Conservation (phyloP, 2,113 vertebrate species). For the Toxotes chatareus region DNA sequence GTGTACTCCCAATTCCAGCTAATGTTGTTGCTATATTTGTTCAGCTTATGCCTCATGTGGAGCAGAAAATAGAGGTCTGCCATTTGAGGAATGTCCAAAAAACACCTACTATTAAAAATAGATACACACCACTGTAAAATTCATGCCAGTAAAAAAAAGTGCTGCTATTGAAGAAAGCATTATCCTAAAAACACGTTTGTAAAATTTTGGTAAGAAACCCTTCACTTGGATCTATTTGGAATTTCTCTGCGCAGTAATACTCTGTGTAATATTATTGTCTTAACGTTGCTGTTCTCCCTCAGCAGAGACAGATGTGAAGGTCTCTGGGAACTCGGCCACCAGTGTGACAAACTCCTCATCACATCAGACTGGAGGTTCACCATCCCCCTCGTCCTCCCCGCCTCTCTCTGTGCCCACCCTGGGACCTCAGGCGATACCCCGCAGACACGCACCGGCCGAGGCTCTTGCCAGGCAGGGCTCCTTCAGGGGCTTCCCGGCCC, state of each 20-base stretch:
- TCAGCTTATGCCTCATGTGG: background rate
- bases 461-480: slow-evolving; percentile 96
- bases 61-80: background rate
- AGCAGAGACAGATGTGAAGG: slow-evolving; percentile 88
- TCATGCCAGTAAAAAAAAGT: background rate
- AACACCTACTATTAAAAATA: background rate
- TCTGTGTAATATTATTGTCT: background rate
- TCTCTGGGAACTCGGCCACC: slow-evolving; percentile 43
- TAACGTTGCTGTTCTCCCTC: slow-evolving; percentile 28
- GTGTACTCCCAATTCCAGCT: background rate
- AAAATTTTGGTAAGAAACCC: background rate
- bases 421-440: slow-evolving; percentile 90
- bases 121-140: background rate
- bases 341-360: slow-evolving; percentile 67
- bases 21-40: background rate
- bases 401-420: slow-evolving; percentile 86
- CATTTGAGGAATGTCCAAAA: background rate
- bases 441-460: slow-evolving; percentile 94
- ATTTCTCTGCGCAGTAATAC: background rate
- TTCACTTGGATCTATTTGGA: background rate
- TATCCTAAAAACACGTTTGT: no score
- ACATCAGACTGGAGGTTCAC: slow-evolving; percentile 75
- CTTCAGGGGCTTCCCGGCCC: slow-evolving; percentile 95
- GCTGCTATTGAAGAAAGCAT: no score
- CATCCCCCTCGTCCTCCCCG: slow-evolving; percentile 89